Evolutionary conservation across 2,113 vertebrate genomes (phyloP).

Genomic region (Piaya cayana): DNA sequence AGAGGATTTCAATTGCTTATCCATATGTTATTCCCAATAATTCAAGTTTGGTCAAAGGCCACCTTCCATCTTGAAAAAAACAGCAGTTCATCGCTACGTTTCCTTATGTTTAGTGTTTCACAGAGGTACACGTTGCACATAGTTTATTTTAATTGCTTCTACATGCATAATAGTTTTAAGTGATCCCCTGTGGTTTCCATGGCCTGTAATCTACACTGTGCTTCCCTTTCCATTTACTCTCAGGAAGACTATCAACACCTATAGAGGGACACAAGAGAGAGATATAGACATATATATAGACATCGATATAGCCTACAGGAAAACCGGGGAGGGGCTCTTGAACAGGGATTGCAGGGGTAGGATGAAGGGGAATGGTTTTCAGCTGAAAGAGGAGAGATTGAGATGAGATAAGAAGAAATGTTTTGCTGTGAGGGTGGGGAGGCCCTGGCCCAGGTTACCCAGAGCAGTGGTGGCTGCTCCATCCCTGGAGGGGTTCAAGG

Average conservation of each 20-base stretch:
- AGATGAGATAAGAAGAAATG: too few species aligned
- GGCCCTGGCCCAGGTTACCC: too few species aligned
- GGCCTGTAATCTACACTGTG: not conserved
- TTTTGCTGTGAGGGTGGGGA: too few species aligned
- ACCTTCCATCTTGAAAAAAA: not conserved
- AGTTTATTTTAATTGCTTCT: slow-evolving; percentile 34
- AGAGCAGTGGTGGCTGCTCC: too few species aligned
- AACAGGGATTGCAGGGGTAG: too few species aligned
- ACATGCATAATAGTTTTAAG: not conserved
- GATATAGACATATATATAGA: too few species aligned
- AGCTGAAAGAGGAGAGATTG: too few species aligned
- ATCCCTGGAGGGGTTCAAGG: too few species aligned
- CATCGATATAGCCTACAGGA: too few species aligned
- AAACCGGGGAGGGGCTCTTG: too few species aligned
- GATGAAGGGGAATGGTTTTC: too few species aligned
- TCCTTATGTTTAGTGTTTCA: not conserved
- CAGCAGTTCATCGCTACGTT: not conserved
- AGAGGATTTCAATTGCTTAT: not conserved
- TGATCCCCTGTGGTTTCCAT: not conserved
- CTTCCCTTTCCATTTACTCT: not conserved
- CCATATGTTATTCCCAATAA: not conserved
- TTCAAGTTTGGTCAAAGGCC: not conserved
- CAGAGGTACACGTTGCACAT: not conserved
- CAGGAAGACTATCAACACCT: not conserved
- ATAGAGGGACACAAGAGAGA: not conserved